Conservation (phyloP, 1,140 invertebrate species). For the Zaprionus ghesquierei region DNA sequence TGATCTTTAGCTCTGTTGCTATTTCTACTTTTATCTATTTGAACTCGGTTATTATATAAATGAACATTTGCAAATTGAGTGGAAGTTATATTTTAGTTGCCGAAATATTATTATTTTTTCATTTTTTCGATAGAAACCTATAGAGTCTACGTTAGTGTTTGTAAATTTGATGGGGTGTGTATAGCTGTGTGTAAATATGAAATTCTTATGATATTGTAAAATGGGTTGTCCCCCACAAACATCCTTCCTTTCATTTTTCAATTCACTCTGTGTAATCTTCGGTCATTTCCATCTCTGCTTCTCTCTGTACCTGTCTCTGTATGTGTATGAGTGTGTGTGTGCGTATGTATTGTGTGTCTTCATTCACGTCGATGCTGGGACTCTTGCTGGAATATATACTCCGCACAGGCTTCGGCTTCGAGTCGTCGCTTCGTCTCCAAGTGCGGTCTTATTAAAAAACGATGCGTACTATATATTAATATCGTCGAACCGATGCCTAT, state of each 20-base stretch:
- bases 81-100: background rate
- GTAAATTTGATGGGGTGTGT: background rate
- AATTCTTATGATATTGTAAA: background rate
- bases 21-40: background rate
- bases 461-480: constrained; percentile 55
- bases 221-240: background rate
- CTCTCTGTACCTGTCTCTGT: background rate
- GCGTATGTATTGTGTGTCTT: background rate
- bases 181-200: background rate
- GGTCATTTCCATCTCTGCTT: background rate
- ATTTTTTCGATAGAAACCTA: background rate
- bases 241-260: background rate
- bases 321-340: background rate
- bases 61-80: background rate
- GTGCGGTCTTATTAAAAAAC: constrained; percentile 62
- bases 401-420: constrained; percentile 70
- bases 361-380: constrained; percentile 31
- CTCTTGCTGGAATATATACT: constrained; percentile 78
- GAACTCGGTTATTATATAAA: background rate
- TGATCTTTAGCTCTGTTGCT: background rate
- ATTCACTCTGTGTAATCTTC: background rate
- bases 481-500: constrained; percentile 72
- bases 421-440: constrained; percentile 53
- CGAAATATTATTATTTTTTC: background rate
- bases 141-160: background rate